A percentile compares a stretch with the other conserved stretches of the same genome.
phyloP scores from a whole-genome alignment of 2,113 vertebrate genomes.

The Syngnathus floridae region DNA sequence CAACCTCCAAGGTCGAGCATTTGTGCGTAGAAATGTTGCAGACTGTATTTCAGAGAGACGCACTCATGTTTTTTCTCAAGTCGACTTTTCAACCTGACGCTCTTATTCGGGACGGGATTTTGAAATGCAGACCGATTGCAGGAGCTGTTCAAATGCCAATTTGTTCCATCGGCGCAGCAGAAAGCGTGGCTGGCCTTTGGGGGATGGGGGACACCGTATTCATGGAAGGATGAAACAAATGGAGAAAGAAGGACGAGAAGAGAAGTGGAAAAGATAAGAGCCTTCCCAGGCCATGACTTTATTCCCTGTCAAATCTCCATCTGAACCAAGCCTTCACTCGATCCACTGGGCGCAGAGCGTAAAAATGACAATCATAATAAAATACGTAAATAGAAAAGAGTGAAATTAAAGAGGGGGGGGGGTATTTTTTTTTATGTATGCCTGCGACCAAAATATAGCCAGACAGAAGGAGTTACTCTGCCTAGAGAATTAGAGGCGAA shows the following conservation, averaged over 20 bases:
- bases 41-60: too few species aligned
- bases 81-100: background rate
- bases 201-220: background rate
- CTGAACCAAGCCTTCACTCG: conserved; percentile 40
- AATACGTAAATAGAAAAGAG: conserved; percentile 23
- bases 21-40: background rate
- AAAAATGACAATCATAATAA: background rate
- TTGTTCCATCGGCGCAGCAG: conserved; percentile 14
- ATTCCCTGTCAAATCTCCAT: conserved; percentile 62
- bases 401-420: conserved; percentile 20
- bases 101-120: conserved; percentile 20
- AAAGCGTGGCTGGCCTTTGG: background rate
- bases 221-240: conserved; percentile 13
- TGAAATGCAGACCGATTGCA: background rate
- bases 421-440: conserved; percentile 32
- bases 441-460: conserved; percentile 23
- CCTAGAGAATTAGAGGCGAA: conserved; percentile 36
- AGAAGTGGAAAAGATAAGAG: conserved; percentile 37
- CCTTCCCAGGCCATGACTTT: conserved; percentile 49
- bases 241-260: conserved; percentile 11
- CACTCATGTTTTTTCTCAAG: background rate
- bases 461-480: conserved; percentile 34
- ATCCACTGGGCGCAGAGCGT: conserved; percentile 16
- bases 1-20: background rate
- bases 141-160: conserved; percentile 7